Base-by-base conservation (phyloP, 2,888 invertebrate genomes). In the Cheilosia vernalis region DNA sequence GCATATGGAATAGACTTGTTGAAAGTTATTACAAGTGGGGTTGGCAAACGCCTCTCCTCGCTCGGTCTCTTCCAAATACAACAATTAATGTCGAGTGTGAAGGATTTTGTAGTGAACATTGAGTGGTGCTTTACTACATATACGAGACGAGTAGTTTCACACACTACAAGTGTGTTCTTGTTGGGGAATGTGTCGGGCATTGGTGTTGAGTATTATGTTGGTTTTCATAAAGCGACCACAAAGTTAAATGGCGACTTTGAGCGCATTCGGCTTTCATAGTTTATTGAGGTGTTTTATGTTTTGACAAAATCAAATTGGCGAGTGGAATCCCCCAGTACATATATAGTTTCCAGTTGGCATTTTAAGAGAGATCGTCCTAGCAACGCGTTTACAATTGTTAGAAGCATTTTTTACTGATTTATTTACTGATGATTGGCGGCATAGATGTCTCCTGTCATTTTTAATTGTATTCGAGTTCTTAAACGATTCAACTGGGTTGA, bases 1-100 rank as follows among this genome's bases (percentile, higher is more conserved):
- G 47, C 60, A 61, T 66, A 72, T 61, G 77, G 37, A 63, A 70
- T 77, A 70, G 70, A 82, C 82, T 82, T 78, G 82, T 82, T 82
- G 78, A 77, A 82, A 82, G 76, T 81, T 81, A 81, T 76, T 76
- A 72, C 66, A 61, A 77, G 69, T 77, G 73, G 33, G 56, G 67
- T 74, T 60, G 76, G 81, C 63, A 63, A 76, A 55, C 44, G 44
- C 44, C 44, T 17, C 61, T 15, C 42, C 47, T 19, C n/a, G n/a
- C 55, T 40, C 49, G 47, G 56, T 69, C 60, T 64, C 60, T 76
- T 70, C 76, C 21, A 47, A 76, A 77, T 55, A 78, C 66, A 83
- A 78, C 82, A 83, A 83, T 83, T 77, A 83, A 72, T 83, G 82
- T 83, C 82, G 78, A 83, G 82, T 83, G 82, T 61, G 66, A 78